Evolutionary conservation across 1,140 invertebrate genomes (phyloP).

Genomic region (Popillia japonica): DNA sequence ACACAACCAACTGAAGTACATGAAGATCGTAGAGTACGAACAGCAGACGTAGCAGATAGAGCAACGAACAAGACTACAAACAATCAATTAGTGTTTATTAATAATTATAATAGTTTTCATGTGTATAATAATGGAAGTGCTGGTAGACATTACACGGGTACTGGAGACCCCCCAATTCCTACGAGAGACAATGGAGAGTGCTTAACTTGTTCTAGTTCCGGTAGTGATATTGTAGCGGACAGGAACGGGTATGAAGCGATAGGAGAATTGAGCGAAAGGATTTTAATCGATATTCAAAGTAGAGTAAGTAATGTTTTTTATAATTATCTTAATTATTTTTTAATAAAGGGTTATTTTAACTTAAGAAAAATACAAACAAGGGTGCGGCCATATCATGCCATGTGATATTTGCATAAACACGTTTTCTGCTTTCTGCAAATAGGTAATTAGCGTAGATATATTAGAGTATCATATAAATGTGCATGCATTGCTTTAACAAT

Average conservation of each 20-base stretch:
- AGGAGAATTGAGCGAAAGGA: slow-evolving; percentile 63
- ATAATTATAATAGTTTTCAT: slow-evolving; percentile 46
- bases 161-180: slow-evolving; percentile 44
- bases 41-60: slow-evolving; percentile 37
- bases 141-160: no score
- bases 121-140: slow-evolving; percentile 39
- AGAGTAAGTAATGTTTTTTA: slow-evolving; percentile 59
- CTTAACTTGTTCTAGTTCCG: slow-evolving; percentile 55
- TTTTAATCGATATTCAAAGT: slow-evolving; percentile 64
- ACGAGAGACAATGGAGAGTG: slow-evolving; percentile 50
- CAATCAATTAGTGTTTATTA: slow-evolving; percentile 37
- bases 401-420: no score
- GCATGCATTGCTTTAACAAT: no score
- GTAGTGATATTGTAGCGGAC: slow-evolving; percentile 52
- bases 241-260: slow-evolving; percentile 65
- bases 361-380: no score
- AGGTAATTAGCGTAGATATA: no score
- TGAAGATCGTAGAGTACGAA: slow-evolving; percentile 30
- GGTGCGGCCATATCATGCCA: no score
- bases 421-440: no score
- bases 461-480: no score
- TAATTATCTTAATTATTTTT: no score
- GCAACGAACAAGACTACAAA: background rate
- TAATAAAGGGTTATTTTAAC: no score
- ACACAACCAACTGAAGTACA: background rate